phyloP scores from a whole-genome alignment of 1,140 invertebrate genomes.

The Atta colombica region DNA sequence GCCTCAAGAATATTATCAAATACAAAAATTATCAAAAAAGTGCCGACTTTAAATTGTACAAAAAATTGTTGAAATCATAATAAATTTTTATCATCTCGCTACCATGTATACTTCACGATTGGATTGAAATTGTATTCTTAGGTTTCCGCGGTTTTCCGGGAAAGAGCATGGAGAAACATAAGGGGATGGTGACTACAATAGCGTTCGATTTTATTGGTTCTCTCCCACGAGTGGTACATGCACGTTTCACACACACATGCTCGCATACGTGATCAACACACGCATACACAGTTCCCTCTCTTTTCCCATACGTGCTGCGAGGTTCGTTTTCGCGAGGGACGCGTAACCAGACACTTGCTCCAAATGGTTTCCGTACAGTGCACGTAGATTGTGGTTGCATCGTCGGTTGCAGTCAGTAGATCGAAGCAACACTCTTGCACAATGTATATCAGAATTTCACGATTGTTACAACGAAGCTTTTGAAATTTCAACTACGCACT shows the following conservation, averaged over 20 bases:
- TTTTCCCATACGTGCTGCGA: constrained; percentile 43
- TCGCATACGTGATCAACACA: constrained; percentile 14
- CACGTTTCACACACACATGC: constrained; percentile 13
- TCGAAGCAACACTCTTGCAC: constrained; percentile 24
- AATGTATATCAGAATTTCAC: constrained; percentile 11
- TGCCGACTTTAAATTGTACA: neutral
- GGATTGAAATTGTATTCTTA: constrained; percentile 49
- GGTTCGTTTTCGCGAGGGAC: constrained; percentile 75
- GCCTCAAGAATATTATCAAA: neutral
- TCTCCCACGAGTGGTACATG: constrained; percentile 56
- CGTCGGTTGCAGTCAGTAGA: constrained; percentile 29
- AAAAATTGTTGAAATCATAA: neutral
- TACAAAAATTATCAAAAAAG: neutral
- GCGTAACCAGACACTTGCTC: constrained; percentile 70
- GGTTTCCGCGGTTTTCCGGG: constrained; percentile 41
- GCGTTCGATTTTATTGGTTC: constrained; percentile 78
- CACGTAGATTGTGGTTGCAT: constrained; percentile 38
- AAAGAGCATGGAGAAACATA: constrained; percentile 18
- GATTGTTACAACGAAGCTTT: neutral
- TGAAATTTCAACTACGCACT: neutral
- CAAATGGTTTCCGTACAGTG: constrained; percentile 56
- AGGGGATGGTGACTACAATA: constrained; percentile 60
- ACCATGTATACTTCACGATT: neutral
- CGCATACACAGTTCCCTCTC: neutral
- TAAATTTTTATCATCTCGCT: neutral